Evolutionary conservation across 2,113 vertebrate species (phyloP), one percentile per base, ranked within the genome.

Genomic region (Ceratotherium simum): DNA sequence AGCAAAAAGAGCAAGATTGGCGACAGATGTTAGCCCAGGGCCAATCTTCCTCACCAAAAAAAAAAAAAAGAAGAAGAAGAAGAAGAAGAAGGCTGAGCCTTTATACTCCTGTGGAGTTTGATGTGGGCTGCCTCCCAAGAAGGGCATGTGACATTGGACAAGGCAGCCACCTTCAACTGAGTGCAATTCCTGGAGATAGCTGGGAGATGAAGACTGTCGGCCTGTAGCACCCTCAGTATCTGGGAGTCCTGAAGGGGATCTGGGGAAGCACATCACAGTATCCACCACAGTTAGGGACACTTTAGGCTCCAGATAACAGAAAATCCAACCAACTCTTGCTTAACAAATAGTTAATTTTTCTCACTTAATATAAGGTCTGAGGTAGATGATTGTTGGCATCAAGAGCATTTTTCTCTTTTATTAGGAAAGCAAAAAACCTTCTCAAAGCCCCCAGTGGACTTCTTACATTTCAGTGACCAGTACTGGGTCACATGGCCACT

Each of bases 291-390:
- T 39, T 73, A 94, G 88, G 21, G 54, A 78, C n/a, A 92, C 46
- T 62, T 58, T 56, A 48, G 67, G 25, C 70, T 90, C 39, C 82
- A 56, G 80, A 54, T 84, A 93, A 60, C 54, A 82, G 65, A 93
- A 90, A 93, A 85, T 18, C 36, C 46, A 93, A 56, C 20, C 29
- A 46, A 84, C 11, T 46, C 31, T 95, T 96, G 25, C 36, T 85
- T 96, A 92, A 96, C 27, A 79, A 91, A 91, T 27, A 95, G 67
- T 42, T 88, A 33, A 73, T 80, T 67, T 78, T 86, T 87, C 64
- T 93, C 58, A 87, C 46, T 90, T 90, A 75, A 39, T 39, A 23
- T 51, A 86, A 96, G 25, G 39, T 39, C 39, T 83, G 33, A 75
- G 60, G 51, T 67, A 91, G 72, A 51, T 56, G 33, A 62, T 88